Conservation (phyloP, 2,888 invertebrate species). For the Andrena chrysosceles region DNA sequence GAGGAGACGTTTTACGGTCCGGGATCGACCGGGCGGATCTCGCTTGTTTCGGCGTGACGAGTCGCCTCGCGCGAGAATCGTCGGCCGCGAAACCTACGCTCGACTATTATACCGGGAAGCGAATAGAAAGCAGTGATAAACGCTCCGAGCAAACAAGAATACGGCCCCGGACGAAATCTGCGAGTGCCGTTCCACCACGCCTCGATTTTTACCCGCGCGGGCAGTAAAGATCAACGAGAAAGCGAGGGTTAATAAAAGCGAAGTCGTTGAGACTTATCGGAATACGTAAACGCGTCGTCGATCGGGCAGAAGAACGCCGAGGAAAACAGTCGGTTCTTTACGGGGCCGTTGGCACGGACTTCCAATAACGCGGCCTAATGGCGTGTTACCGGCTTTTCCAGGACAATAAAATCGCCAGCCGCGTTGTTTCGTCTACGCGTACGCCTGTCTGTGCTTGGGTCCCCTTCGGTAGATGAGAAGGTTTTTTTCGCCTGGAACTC, state of each 20-base stretch:
- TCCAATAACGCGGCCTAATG: slow-evolving; percentile 47
- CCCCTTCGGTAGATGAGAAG: slow-evolving; percentile 2
- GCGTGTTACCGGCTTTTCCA: slow-evolving; percentile 41
- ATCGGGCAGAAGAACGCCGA: slow-evolving; percentile 11
- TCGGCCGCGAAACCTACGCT: no score
- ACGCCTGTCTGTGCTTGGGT: not conserved
- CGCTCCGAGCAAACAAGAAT: no score
- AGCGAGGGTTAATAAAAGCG: slow-evolving; percentile 13
- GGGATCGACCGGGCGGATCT: not conserved
- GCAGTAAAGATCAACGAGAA: slow-evolving; percentile 32
- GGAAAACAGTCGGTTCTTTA: slow-evolving; percentile 30
- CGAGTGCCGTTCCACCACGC: no score
- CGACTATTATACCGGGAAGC: no score
- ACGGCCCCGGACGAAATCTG: no score
- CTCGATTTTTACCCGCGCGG: not conserved
- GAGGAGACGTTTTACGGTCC: not conserved
- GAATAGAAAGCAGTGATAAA: no score
- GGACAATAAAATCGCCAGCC: slow-evolving; percentile 36
- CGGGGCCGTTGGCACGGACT: slow-evolving; percentile 20
- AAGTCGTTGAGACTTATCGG: slow-evolving; percentile 12
- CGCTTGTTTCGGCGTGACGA: not conserved
- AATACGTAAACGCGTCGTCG: slow-evolving; percentile 19
- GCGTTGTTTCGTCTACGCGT: slow-evolving; percentile 48
- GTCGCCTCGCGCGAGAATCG: not conserved
- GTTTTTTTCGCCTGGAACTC: slow-evolving; percentile 32